Base-by-base conservation (phyloP, 2,797 vertebrate species). In the Fundulus diaphanus region DNA sequence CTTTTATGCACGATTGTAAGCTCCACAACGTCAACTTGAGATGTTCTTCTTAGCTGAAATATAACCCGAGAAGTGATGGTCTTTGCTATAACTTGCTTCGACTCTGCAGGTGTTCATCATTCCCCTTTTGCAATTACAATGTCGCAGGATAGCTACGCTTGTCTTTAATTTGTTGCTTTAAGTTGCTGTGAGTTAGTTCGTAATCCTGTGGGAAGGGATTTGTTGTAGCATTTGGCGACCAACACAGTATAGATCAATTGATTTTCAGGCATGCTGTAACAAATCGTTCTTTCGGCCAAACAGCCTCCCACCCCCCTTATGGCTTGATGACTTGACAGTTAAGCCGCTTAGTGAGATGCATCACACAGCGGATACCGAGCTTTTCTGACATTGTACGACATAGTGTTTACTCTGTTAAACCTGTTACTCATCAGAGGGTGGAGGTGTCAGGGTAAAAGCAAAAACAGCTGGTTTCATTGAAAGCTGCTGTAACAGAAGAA, bases 321-420 rank as follows among this genome's bases (percentile, higher is more conserved):
- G 82, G 82, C 85, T 77, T 82, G 80, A 83, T 85, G 87, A 85
- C 79, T 84, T 9, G 42, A 78, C 74, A 59, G 72, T 79, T 89
- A 91, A 94, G 86, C 84, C 2, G 87, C 88, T 90, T 87, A 90
- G 77, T 49, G 76, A 84, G 84, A 70, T 65, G 59, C 73, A 86
- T 70, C 73, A 40, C 74, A 84, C 70, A 49, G 37, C 40, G 80
- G 74, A 81, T 72, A 59, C 70, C 77, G 74, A 70, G 85, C 80
- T 84, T 85, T 89, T 81, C 80, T 81, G 81, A 82, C 72, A 70
- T 69, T 3, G 3, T 27, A 74, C 76, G 73, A 79, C 73, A 56
- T 65, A 40, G 49, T 73, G 52, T 86, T 87, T 87, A 72, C 82
- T 78, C 73, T 46, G 27, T 46, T 82, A 87, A 89, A 90, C 78